phyloP scores from a whole-genome alignment of 2,888 invertebrate genomes.

The Nephrotoma guestfalica region DNA sequence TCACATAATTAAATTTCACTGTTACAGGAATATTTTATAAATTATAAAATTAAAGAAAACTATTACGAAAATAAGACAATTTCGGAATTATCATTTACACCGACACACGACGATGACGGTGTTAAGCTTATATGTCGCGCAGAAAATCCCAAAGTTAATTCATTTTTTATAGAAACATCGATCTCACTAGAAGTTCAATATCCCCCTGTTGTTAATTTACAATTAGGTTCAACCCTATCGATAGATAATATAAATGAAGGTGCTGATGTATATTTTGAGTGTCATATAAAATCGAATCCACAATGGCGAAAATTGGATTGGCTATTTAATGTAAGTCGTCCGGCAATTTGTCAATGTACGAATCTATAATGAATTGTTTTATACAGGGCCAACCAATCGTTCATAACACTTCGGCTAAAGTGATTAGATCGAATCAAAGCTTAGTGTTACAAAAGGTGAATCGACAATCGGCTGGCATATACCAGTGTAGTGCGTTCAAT shows the following conservation, averaged over 20 bases:
- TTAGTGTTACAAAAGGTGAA: conserved; percentile 82
- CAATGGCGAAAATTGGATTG: conserved; percentile 70
- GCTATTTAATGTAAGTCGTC: conserved; percentile 69
- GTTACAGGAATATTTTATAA: conserved; percentile 3
- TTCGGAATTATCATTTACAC: conserved; percentile 39
- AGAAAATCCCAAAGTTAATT: conserved; percentile 68
- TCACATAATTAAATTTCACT: neutral
- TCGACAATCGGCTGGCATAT: conserved; percentile 69
- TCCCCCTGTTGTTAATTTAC: conserved; percentile 68
- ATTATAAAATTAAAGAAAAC: conserved; percentile 4
- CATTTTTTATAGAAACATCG: conserved; percentile 46
- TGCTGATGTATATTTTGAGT: conserved; percentile 86
- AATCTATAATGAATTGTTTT: conserved; percentile 9
- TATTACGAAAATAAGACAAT: neutral
- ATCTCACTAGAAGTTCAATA: conserved; percentile 21
- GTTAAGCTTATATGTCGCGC: conserved; percentile 66
- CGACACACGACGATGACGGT: conserved; percentile 65
- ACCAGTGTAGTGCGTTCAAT: conserved; percentile 79
- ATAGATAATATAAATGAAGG: conserved; percentile 85
- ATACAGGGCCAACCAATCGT: conserved; percentile 62
- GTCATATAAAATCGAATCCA: conserved; percentile 80
- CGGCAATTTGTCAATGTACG: neutral
- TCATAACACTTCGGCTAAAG: conserved; percentile 74
- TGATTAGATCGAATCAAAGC: conserved; percentile 85
- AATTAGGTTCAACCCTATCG: conserved; percentile 69